Evolutionary conservation across 2,888 invertebrate genomes (phyloP).

Genomic region (Epinotia nisella): DNA sequence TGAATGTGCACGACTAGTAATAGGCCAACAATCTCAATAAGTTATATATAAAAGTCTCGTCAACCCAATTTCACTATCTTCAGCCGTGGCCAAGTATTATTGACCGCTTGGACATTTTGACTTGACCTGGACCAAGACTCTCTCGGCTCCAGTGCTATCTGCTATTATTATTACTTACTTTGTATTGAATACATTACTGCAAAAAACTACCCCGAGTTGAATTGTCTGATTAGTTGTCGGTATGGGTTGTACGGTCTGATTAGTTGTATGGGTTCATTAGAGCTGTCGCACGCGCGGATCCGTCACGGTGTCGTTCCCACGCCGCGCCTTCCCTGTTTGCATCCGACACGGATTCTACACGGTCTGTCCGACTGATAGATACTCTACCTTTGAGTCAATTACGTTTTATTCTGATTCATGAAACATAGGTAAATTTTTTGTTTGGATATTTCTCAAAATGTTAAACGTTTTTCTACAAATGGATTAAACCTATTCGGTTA

Average conservation of each 20-base stretch:
- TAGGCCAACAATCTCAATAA: no score
- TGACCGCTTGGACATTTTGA: no score
- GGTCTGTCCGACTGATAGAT: slow-evolving; percentile 13
- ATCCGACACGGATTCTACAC: slow-evolving; percentile 39
- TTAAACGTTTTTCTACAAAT: no score
- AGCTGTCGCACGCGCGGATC: slow-evolving; percentile 35
- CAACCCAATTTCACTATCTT: no score
- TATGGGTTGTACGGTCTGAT: slow-evolving; percentile 9
- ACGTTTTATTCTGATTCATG: background rate
- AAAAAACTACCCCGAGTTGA: background rate
- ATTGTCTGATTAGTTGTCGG: slow-evolving; percentile 7
- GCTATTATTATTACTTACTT: no score
- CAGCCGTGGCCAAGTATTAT: no score
- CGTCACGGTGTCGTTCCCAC: slow-evolving; percentile 41
- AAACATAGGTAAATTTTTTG: no score
- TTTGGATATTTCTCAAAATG: background rate
- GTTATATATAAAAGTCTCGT: no score
- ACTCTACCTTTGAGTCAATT: slow-evolving; percentile 16
- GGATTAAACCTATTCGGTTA: background rate
- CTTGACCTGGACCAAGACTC: no score
- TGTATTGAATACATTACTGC: background rate
- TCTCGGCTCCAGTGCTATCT: no score
- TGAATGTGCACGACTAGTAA: no score
- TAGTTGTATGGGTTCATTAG: slow-evolving; percentile 35
- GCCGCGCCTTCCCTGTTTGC: slow-evolving; percentile 39